Base-by-base conservation (phyloP, 2,113 vertebrate species). In the Neolamprologus toae region DNA sequence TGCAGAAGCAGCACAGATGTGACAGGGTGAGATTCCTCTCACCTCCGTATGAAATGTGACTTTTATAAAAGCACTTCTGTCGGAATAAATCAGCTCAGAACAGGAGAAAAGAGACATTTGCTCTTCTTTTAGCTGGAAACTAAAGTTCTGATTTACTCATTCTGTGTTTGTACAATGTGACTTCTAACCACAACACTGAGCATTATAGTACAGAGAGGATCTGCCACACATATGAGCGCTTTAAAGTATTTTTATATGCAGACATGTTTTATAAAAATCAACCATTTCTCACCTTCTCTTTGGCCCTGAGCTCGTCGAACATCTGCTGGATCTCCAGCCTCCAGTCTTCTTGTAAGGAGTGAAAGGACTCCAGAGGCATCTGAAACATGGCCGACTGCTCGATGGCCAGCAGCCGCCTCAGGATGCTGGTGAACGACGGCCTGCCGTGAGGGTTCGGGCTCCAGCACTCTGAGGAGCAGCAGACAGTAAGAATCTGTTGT, bases 321-420 rank as follows among this genome's bases (percentile, higher is more conserved):
- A 98, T 98, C 95, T 97, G 97, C 92, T 98, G 97, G 83, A 98
- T 98, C 95, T 98, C 98, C 89, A 97, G 87, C 88, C 96, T 97
- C 98, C 98, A 98, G 97, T 98, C 98, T 78, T 98, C 97, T 86
- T 98, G 98, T 78, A 98, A 92, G 0, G 97, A 98, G 94, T 98
- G 98, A 92, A 98, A 98, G 14, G 97, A 98, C 91, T 98, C 98
- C 86, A 98, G 95, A 1, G 98, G 98, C 98, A 98, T 98, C 94
- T 98, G 97, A 92, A 98, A 98, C 95, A 98, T 97, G 93, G 97
- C 95, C 1, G 97, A 98, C 94, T 97, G 97, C 91, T 98, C 98
- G 7, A 98, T 98, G 92, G 95, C 94, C 92, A 95, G 94, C 33
- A 98, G 96, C 9, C 94, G 96, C 31, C 90, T 94, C 91, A 98